Conservation (phyloP, 2,888 invertebrate genomes). For the Orchesella flavescens region DNA sequence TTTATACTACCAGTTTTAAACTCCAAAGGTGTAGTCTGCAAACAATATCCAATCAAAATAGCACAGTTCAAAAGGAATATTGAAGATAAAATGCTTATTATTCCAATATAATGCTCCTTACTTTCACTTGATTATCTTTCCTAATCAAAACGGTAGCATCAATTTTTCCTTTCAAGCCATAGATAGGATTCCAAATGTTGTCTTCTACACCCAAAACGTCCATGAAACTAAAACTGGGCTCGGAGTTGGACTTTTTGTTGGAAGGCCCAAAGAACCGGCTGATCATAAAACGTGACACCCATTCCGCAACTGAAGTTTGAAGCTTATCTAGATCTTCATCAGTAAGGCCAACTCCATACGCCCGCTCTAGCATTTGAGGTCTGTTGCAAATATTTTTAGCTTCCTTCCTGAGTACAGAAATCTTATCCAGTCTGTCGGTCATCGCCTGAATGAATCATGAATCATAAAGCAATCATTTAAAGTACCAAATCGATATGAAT, state of each 20-base stretch:
- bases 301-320: constrained; percentile 52
- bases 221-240: constrained; percentile 76
- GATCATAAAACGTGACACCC: constrained; percentile 60
- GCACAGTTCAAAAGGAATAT: neutral
- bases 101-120: constrained; percentile 15
- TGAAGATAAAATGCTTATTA: no score
- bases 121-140: constrained; percentile 10
- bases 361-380: constrained; percentile 65
- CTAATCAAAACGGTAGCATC: constrained; percentile 78
- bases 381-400: constrained; percentile 35
- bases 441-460: constrained; percentile 65
- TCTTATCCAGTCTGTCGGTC: constrained; percentile 24
- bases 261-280: constrained; percentile 26
- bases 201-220: constrained; percentile 93
- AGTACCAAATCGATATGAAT: no score
- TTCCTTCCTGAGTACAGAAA: constrained; percentile 15
- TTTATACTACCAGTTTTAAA: constrained; percentile 86
- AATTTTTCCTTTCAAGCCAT: constrained; percentile 96
- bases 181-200: constrained; percentile 90
- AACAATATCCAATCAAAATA: neutral
- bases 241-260: constrained; percentile 1
- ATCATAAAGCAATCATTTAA: no score
- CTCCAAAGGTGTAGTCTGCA: constrained; percentile 85
- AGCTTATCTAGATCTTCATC: constrained; percentile 54
- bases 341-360: constrained; percentile 64